A percentile compares a stretch with the other conserved stretches of the same genome.
Evolutionary conservation across 2,113 vertebrate species (phyloP).

Genomic region (Scophthalmus maximus): DNA sequence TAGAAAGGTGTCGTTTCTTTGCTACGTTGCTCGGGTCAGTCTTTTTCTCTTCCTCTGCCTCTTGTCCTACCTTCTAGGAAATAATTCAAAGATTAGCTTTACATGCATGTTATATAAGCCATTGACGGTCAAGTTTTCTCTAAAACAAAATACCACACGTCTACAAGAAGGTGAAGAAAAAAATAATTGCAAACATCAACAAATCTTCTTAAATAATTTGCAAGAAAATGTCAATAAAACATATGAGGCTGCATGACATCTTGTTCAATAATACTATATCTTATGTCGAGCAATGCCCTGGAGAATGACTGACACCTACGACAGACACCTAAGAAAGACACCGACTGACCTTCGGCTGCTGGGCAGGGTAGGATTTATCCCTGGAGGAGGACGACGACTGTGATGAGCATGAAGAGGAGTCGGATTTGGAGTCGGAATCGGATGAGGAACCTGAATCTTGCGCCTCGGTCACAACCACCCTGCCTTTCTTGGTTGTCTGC

Average conservation of each 20-base stretch:
- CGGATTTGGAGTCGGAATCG: conserved; percentile 80
- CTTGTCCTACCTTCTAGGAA: conserved; percentile 62
- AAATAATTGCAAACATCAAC: too few species aligned
- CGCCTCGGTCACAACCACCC: conserved; percentile 16
- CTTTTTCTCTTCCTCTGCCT: conserved; percentile 45
- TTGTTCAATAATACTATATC: background rate
- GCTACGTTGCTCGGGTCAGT: conserved; percentile 41
- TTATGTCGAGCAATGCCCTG: background rate
- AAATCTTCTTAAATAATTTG: too few species aligned
- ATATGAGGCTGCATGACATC: background rate
- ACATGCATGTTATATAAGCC: background rate
- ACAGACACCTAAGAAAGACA: too few species aligned
- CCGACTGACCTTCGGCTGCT: conserved; percentile 79
- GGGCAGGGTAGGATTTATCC: conserved; percentile 56
- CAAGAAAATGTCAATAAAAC: too few species aligned
- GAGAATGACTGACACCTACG: too few species aligned
- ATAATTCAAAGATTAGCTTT: conserved; percentile 10
- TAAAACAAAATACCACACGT: background rate
- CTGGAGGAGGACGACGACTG: conserved; percentile 63
- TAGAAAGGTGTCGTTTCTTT: conserved; percentile 52
- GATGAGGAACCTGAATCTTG: conserved; percentile 77
- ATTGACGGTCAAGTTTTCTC: background rate
- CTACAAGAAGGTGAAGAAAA: too few species aligned
- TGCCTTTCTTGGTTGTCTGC: conserved; percentile 20
- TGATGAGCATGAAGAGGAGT: conserved; percentile 76